Evolutionary conservation across 2,113 vertebrate species (phyloP), one percentile per base, ranked within the genome.

Genomic region (Chloroceryle aenea): DNA sequence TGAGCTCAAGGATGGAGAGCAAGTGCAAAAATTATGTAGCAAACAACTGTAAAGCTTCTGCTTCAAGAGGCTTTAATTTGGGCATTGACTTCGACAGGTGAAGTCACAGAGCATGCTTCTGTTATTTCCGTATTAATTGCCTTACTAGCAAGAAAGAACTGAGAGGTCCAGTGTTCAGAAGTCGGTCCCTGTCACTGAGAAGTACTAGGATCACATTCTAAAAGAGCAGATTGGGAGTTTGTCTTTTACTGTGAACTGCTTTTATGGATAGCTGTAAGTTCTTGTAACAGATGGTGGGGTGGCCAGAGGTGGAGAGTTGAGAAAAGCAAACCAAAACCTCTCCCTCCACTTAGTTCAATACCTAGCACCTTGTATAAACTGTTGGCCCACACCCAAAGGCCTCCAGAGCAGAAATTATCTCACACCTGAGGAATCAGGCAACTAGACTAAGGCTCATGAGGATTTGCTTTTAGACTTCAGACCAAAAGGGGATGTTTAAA

Each of bases 401-500:
- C 93, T 95, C 93, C 96, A 72, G 90, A 95, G 93, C 83, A 87
- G 76, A 45, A 92, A 92, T 95, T 82, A 91, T 92, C 86, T 86
- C 90, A 88, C 83, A 95, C 89, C 87, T 95, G 95, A 95, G 85
- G 78, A 92, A 81, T 96, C 94, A 89, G 96, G 96, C 83, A 95
- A 48, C 81, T 94, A 74, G 91, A 85, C 95, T 96, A 97, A 97
- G 90, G 96, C 96, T 95, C 89, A 18, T 77, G 87, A 91, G 67
- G 91, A 82, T 91, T 81, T 91, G 68, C 66, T 81, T 79, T 87
- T 84, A 92, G 72, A 96, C 85, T 95, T 93, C 90, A 81, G 89
- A 94, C 90, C 45, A 55, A 83, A 87, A 73, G 58, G 64, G 78
- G 93, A 79, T 79, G 34, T 66, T 91, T 86, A 80, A 85, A 64